Base-by-base conservation (phyloP, 2,113 vertebrate species). In the Periophthalmus modestus region DNA sequence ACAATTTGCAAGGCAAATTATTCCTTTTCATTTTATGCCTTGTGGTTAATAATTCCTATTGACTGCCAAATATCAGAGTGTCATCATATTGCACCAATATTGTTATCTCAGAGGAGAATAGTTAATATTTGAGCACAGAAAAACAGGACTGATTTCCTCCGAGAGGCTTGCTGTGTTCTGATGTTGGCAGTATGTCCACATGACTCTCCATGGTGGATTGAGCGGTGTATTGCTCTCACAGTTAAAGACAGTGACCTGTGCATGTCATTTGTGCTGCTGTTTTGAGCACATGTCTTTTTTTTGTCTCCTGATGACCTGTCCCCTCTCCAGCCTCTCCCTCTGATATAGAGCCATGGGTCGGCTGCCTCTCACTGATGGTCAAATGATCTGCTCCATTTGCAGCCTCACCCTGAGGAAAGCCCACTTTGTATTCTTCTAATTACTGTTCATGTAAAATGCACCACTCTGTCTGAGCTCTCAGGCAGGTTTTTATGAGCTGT, bases 371-470 rank as follows among this genome's bases (percentile, higher is more conserved):
- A 82, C 66, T 88, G 72, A 82, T 80, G 84, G 76, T 84, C 79
- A 84, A 79, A 86, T 80, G 75, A 87, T 79, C 66, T 79, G 75
- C 74, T 78, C 75, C 84, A 84, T 84, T 76, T 84, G 72, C 80
- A 82, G 52, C 63, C 14, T 55, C 34, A 58, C 79, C 85, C 70
- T 1, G 15, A 82, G 80, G 74, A 52, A 28, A 63, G 66, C 70
- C 7, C 33, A 69, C 34, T 71, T 74, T 79, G 76, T 70, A 83
- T 77, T 78, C 18, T 19, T 75, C 76, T 88, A 81, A 89, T 90
- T 80, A 87, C 77, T 68, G 57, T 70, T 83, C 69, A 71, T 81
- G 79, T 83, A 81, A 88, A 84, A 79, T 78, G 82, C 68, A 80
- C 72, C 70, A 33, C 58, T 82, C 63, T 71, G 71, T 75, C 74